Evolutionary conservation across 2,797 vertebrate genomes (phyloP), one percentile per base, ranked within the genome.

Genomic region (Myiotriccus ornatus): DNA sequence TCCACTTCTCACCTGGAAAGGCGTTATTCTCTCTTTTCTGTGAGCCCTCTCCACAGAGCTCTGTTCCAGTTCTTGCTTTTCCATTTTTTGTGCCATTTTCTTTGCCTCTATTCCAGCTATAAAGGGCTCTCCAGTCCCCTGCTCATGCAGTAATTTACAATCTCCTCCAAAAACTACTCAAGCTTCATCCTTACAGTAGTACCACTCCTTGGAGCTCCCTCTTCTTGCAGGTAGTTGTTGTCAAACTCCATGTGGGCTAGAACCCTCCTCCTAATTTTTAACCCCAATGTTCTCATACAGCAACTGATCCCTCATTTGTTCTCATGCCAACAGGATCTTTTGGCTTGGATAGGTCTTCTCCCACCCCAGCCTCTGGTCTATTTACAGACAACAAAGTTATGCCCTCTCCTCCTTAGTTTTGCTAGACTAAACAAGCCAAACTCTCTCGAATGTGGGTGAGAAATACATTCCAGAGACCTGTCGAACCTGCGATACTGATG

Each of bases 331-430:
- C 24, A 70, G 74, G 73, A 90, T 90, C 85, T 93, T 90, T 80
- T 41, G 57, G 52, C 35, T 90, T 78, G 63, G 50, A 30, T 76
- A 84, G 44, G 22, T 90, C 63, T 91, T 94, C 65, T 94, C 74
- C 77, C 75, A 89, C 73, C 50, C 67, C 7, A 23, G 20, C 83
- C 80, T 86, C 73, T 78, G 50, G n/a, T 90, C 37, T 95, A 82
- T 96, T 95, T 96, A 95, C 90, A 86, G 88, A 56, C 35, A 94
- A 91, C 90, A 95, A 87, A 76, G 37, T 25, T 94, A 81, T 94
- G 57, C 87, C 19, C 35, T 95, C 89, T 94, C 53, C 77, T 88
- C 39, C 76, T 93, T 37, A 79, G 47, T 87, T 94, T 94, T 93
- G 28, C 83, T 89, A 96, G 77, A 95, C 67, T 90, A 95, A 95